These are phyloP conservation scores for Toxostoma redivivum DNA, from an alignment of 2,113 vertebrate species.

Conservation along the genomic window DNA sequence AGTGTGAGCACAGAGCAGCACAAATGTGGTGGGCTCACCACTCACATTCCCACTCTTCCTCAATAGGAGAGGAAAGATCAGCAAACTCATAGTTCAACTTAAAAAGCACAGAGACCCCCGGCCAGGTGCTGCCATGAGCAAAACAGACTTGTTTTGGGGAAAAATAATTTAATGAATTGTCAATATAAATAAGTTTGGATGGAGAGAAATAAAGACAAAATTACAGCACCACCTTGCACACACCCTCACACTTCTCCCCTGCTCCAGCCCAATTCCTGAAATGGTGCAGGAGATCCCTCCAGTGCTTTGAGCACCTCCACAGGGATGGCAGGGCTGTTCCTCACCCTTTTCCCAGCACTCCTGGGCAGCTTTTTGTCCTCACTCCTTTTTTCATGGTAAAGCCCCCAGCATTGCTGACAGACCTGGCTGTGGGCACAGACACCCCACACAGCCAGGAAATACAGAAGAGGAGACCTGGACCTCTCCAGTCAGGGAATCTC, in stretches of 20 bases:
- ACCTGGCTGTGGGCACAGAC: background rate
- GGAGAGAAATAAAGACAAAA: background rate
- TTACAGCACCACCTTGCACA: accelerated
- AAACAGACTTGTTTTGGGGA: background rate
- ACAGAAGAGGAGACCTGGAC: background rate
- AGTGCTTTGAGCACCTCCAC: background rate
- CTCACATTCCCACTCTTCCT: background rate
- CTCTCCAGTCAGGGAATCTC: background rate
- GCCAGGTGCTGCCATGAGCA: accelerated
- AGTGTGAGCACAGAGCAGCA: background rate
- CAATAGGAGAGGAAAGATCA: background rate
- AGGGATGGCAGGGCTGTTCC: background rate
- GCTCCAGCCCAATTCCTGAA: background rate
- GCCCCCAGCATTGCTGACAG: accelerated
- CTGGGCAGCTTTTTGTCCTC: background rate
- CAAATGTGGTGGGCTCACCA: background rate
- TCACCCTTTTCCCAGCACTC: background rate
- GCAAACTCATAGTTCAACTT: background rate
- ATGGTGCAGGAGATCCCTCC: background rate
- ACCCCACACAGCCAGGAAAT: background rate
- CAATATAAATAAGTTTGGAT: background rate
- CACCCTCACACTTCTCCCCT: too few relatives aligned
- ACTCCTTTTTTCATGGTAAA: background rate
- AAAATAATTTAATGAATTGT: background rate
- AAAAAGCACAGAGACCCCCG: background rate